phyloP scores from a whole-genome alignment of 2,797 vertebrate species.

The Protosalanx chinensis region DNA sequence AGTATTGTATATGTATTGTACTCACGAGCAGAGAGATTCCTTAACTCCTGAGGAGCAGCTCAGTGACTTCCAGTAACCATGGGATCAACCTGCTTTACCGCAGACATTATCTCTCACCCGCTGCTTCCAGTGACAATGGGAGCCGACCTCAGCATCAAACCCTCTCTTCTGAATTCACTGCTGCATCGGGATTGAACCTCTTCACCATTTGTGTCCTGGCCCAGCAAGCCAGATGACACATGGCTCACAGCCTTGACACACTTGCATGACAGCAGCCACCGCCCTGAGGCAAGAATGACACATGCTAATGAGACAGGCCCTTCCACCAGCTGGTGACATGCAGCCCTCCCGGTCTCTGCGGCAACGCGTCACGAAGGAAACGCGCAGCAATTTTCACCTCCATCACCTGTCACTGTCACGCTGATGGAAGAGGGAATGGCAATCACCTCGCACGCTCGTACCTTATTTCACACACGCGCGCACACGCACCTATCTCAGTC shows the following conservation, averaged over 20 bases:
- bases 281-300: conserved; percentile 63
- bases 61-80: too few relatives aligned
- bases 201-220: not conserved
- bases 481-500: not conserved
- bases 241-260: too few relatives aligned
- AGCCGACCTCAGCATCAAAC: too few relatives aligned
- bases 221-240: too few relatives aligned
- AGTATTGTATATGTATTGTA: too few relatives aligned
- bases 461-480: conserved; percentile 22
- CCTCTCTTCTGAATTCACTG: not conserved
- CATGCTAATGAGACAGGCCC: conserved; percentile 72
- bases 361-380: conserved; percentile 63
- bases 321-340: conserved; percentile 57
- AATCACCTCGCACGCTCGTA: conserved; percentile 68
- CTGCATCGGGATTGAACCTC: not conserved
- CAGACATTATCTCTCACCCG: too few relatives aligned
- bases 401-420: conserved; percentile 69
- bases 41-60: too few relatives aligned
- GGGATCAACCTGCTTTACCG: too few relatives aligned
- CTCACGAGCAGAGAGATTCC: too few relatives aligned
- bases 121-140: too few relatives aligned
- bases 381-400: conserved; percentile 74
- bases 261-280: conserved; percentile 44
- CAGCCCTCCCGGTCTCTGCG: conserved; percentile 55
- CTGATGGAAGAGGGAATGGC: conserved; percentile 68